A percentile compares a stretch with the other conserved stretches of the same genome.
These are phyloP conservation scores for Chaunax sp. DNA, from an alignment of 2,797 vertebrate species.

Conservation along the genomic window DNA sequence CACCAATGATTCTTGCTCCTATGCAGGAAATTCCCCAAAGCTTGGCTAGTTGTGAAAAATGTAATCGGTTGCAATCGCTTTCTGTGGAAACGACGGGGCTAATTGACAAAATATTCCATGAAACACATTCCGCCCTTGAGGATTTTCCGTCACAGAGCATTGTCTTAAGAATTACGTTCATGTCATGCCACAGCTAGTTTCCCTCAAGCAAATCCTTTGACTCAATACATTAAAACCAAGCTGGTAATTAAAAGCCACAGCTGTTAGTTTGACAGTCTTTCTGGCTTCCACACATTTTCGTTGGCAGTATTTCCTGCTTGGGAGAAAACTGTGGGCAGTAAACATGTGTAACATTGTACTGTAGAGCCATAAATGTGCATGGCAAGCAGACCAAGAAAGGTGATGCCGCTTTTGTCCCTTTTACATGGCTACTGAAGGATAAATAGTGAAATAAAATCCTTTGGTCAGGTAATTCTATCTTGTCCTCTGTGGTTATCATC, in stretches of 20 bases:
- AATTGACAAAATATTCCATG: conserved; percentile 29
- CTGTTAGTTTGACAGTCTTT: not conserved
- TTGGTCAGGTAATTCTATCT: conserved; percentile 63
- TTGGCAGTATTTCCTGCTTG: conserved; percentile 18
- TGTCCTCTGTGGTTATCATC: conserved; percentile 70
- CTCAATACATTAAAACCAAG: conserved; percentile 10
- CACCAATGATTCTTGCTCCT: conserved; percentile 19
- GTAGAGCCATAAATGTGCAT: conserved; percentile 56
- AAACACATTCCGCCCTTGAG: conserved; percentile 34
- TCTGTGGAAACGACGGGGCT: conserved; percentile 24
- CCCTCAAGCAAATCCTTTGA: conserved; percentile 2
- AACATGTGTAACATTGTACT: conserved; percentile 48
- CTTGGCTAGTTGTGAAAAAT: conserved; percentile 26
- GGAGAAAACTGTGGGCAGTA: conserved; percentile 27
- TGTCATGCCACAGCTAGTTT: conserved; percentile 3
- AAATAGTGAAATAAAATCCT: conserved; percentile 70
- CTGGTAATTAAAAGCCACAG: conserved; percentile 22
- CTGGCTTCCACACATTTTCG: conserved; percentile 8
- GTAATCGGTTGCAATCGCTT: conserved; percentile 22
- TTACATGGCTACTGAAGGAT: conserved; percentile 63
- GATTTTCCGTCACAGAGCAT: conserved; percentile 2
- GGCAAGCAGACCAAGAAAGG: conserved; percentile 63
- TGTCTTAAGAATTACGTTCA: not conserved
- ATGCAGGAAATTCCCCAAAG: conserved; percentile 29
- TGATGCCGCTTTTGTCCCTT: conserved; percentile 50